Percentiles rank a stretch among this genome's conserved stretches.
phyloP scores from a whole-genome alignment of 2,113 vertebrate genomes.

The Prunella himalayana region DNA sequence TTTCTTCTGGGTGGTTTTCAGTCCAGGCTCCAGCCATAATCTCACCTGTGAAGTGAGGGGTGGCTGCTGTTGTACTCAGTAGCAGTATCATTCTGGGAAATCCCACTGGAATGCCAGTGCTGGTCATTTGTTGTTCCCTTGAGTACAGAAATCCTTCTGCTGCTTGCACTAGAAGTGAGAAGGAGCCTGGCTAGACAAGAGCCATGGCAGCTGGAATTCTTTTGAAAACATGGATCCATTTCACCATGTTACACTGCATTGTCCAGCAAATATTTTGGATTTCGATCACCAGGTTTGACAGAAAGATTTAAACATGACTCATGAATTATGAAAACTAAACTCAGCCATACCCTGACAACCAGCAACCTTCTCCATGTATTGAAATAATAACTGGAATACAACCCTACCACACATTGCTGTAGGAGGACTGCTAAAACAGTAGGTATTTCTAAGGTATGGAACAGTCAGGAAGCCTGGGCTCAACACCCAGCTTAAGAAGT shows the following conservation, averaged over 20 bases:
- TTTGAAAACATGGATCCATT: not conserved
- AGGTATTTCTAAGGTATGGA: not conserved
- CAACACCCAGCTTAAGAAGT: accelerated
- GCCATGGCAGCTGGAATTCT: not conserved
- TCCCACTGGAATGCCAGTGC: not conserved
- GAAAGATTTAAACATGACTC: not conserved
- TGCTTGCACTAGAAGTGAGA: not conserved
- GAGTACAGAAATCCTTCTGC: not conserved
- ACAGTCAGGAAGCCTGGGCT: not conserved
- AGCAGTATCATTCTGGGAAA: not conserved
- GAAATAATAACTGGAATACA: not conserved
- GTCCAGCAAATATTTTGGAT: not conserved
- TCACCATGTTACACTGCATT: accelerated
- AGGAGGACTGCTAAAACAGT: not conserved
- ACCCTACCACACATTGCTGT: not conserved
- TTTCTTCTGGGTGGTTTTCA: not conserved
- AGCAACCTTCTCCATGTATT: not conserved
- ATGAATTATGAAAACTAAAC: not conserved
- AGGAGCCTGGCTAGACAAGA: not conserved
- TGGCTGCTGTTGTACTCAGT: not conserved
- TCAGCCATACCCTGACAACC: not conserved
- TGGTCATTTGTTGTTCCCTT: not conserved
- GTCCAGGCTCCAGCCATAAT: not conserved
- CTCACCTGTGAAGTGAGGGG: not conserved
- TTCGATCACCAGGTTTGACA: not conserved